Conservation (phyloP, 35 echinoderm and acorn worm genomes). For the Ptychodera flava region DNA sequence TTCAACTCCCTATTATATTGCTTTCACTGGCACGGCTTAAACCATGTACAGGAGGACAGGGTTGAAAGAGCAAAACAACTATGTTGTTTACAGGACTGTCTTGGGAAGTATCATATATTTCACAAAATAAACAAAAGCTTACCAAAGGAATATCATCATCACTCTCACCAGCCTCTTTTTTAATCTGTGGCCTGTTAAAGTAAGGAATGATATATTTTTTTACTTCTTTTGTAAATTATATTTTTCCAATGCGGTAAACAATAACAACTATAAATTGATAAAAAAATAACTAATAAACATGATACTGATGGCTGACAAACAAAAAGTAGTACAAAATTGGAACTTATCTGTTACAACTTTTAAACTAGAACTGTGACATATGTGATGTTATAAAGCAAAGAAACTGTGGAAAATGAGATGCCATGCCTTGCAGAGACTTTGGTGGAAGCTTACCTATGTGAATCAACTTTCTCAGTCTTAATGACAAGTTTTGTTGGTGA, state of each 20-base stretch:
- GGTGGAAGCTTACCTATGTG: constrained; percentile 7
- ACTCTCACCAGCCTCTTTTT: constrained; percentile 31
- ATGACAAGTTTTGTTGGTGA: not conserved
- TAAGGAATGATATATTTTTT: not conserved
- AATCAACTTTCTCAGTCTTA: constrained; percentile 17
- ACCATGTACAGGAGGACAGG: no score
- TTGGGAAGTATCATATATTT: no score
- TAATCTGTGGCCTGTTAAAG: constrained; percentile 14
- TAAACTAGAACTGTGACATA: no score
- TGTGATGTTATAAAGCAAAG: no score
- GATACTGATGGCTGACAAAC: not conserved
- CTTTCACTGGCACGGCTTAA: no score
- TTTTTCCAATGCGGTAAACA: constrained; percentile 11
- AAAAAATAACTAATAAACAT: not conserved
- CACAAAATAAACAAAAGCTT: no score
- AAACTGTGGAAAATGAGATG: no score
- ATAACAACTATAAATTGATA: not conserved
- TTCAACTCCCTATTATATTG: no score
- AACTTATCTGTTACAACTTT: not conserved
- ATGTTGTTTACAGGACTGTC: no score
- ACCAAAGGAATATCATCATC: constrained; percentile 22
- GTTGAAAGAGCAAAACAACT: no score
- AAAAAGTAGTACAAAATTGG: not conserved
- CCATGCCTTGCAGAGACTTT: no score
- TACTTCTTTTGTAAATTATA: constrained; percentile 31